Conservation (phyloP, 1,140 invertebrate genomes). For the Ditylenchus dipsaci region DNA sequence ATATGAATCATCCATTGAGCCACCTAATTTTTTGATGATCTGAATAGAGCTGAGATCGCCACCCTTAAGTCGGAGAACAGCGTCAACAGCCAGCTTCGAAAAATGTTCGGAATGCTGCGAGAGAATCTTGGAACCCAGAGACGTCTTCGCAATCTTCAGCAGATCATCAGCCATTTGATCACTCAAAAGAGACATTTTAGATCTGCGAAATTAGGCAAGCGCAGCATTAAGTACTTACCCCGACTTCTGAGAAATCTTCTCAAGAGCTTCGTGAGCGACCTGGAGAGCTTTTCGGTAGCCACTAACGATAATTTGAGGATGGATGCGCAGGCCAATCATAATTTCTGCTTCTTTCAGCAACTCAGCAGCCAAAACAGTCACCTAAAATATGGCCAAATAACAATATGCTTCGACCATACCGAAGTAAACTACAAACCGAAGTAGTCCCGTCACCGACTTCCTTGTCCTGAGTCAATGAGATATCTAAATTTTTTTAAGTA, state of each 20-base stretch:
- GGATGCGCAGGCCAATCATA: slow-evolving; percentile 85
- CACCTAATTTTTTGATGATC: slow-evolving; percentile 92
- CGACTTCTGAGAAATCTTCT: slow-evolving; percentile 74
- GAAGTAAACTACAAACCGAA: slow-evolving; percentile 67
- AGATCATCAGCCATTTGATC: slow-evolving; percentile 80
- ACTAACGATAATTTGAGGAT: slow-evolving; percentile 93
- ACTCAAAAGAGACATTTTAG: slow-evolving; percentile 53
- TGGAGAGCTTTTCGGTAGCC: slow-evolving; percentile 84
- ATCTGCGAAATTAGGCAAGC: background rate
- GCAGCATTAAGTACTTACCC: slow-evolving; percentile 61
- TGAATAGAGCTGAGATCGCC: slow-evolving; percentile 93
- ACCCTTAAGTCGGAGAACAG: slow-evolving; percentile 86
- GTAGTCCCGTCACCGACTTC: slow-evolving; percentile 99
- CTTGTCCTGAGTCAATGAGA: slow-evolving; percentile 96
- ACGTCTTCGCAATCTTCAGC: slow-evolving; percentile 92
- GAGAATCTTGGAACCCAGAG: slow-evolving; percentile 94
- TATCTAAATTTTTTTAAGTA: slow-evolving; percentile 66
- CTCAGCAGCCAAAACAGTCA: slow-evolving; percentile 87
- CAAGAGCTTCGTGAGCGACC: slow-evolving; percentile 76
- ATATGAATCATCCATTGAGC: slow-evolving; percentile 85
- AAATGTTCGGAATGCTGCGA: slow-evolving; percentile 96
- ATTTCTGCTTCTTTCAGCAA: slow-evolving; percentile 89
- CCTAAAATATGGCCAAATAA: too few relatives aligned
- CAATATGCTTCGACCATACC: too few relatives aligned
- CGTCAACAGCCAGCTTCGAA: slow-evolving; percentile 86